phyloP scores from a whole-genome alignment of 2,797 vertebrate species.

The Lepus townsendii region DNA sequence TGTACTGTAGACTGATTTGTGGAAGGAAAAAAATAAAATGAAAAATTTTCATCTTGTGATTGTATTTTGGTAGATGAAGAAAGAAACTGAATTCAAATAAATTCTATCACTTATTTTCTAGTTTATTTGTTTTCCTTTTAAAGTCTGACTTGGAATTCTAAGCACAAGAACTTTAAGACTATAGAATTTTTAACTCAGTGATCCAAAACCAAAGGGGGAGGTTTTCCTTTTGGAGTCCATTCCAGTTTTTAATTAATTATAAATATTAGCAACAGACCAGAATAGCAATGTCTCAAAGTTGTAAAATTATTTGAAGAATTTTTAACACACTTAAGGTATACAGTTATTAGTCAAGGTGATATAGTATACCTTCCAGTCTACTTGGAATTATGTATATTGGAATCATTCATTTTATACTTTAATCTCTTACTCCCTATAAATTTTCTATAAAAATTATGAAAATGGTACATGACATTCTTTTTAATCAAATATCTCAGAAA shows the following conservation, averaged over 20 bases:
- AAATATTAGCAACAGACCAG: background rate
- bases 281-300: background rate
- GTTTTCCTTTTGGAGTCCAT: background rate
- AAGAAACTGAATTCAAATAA: background rate
- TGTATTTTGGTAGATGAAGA: background rate
- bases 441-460: background rate
- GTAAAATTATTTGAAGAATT: background rate
- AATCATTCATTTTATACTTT: background rate
- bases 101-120: background rate
- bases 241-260: background rate
- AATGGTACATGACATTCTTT: background rate
- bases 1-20: background rate
- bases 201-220: background rate
- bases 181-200: background rate
- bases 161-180: background rate
- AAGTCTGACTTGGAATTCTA: background rate
- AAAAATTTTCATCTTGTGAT: background rate
- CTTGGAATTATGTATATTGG: background rate
- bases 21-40: background rate
- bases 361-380: background rate
- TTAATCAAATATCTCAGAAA: constrained; percentile 21
- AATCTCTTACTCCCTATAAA: background rate
- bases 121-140: background rate
- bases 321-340: background rate
- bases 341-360: background rate